Evolutionary conservation across 2,888 invertebrate species (phyloP).

Genomic region (Acronicta aceris): DNA sequence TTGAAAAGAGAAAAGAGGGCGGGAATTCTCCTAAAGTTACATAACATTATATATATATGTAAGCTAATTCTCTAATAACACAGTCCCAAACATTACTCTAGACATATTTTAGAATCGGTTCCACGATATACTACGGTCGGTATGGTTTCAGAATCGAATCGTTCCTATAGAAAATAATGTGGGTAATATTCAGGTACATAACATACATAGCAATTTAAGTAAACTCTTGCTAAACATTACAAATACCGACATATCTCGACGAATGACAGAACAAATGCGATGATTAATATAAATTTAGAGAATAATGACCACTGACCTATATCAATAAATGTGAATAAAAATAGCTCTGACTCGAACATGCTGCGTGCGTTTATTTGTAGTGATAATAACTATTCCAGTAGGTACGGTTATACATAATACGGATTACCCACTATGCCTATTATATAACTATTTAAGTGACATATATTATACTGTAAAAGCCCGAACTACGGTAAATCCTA

Average conservation of each 20-base stretch:
- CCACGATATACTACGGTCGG: conserved; percentile 36
- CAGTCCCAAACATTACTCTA: conserved; percentile 81
- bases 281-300: conserved; percentile 62
- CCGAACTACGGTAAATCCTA: too few relatives aligned
- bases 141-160: conserved; percentile 46
- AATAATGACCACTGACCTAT: conserved; percentile 53
- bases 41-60: conserved; percentile 57
- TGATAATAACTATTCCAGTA: conserved; percentile 1
- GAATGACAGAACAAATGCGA: conserved; percentile 54
- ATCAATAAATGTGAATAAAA: conserved; percentile 55
- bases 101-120: conserved; percentile 54
- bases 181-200: conserved; percentile 79
- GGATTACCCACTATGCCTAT: background rate
- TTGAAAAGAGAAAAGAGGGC: conserved; percentile 87
- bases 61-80: conserved; percentile 84
- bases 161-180: conserved; percentile 50
- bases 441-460: background rate
- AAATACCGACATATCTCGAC: conserved; percentile 36
- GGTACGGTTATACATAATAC: background rate
- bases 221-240: conserved; percentile 37
- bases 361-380: conserved; percentile 8
- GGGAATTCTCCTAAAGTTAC: conserved; percentile 65
- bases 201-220: conserved; percentile 59
- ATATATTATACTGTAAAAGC: too few relatives aligned
- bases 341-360: conserved; percentile 46